phyloP scores from a whole-genome alignment of 2,888 invertebrate genomes.

The Panopea generosa region DNA sequence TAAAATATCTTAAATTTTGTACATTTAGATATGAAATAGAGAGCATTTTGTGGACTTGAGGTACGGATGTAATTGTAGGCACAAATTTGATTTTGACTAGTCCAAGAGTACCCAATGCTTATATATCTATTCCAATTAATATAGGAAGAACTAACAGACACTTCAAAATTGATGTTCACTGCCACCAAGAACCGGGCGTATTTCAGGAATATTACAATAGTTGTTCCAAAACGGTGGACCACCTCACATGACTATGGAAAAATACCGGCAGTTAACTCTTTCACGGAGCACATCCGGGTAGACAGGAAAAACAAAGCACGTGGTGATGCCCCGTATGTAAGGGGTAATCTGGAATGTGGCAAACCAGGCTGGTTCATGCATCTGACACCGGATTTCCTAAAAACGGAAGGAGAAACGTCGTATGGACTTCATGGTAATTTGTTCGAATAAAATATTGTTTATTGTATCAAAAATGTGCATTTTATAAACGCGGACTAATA shows the following conservation, averaged over 20 bases:
- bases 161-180: conserved; percentile 87
- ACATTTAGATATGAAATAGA: too few relatives aligned
- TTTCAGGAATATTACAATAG: conserved; percentile 87
- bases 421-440: too few relatives aligned
- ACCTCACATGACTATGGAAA: conserved; percentile 44
- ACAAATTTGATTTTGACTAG: too few relatives aligned
- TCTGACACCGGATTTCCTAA: conserved; percentile 68
- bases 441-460: not conserved
- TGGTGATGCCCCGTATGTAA: conserved; percentile 68
- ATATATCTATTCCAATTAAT: too few relatives aligned
- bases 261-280: conserved; percentile 47
- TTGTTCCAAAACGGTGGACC: conserved; percentile 88
- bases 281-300: conserved; percentile 86
- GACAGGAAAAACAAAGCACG: conserved; percentile 84
- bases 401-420: too few relatives aligned
- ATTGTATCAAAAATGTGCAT: not conserved
- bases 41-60: too few relatives aligned
- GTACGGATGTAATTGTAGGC: too few relatives aligned
- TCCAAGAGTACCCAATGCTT: too few relatives aligned
- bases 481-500: too few relatives aligned
- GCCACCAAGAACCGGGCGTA: conserved; percentile 86
- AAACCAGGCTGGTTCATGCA: conserved; percentile 69
- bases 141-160: conserved; percentile 87
- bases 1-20: too few relatives aligned
- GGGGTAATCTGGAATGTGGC: conserved; percentile 69